Conservation (phyloP, 2,888 invertebrate species). For the Smittia aterrima region DNA sequence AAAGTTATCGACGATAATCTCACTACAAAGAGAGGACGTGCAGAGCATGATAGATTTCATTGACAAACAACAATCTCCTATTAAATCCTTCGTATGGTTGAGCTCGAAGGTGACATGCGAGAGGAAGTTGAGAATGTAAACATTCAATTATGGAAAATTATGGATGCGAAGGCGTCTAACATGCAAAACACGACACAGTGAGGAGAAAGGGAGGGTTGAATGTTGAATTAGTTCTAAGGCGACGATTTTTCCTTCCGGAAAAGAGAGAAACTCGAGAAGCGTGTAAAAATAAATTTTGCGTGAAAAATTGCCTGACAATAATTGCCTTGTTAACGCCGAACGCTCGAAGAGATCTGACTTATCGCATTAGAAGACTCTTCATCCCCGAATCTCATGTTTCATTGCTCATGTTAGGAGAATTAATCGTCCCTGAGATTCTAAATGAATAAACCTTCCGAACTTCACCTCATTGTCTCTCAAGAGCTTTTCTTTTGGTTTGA, state of each 20-base stretch:
- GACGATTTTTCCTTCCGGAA: background rate
- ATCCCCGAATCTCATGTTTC: too few relatives aligned
- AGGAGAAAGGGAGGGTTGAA: too few relatives aligned
- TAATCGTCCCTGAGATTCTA: too few relatives aligned
- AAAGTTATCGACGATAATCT: too few relatives aligned
- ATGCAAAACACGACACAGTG: background rate
- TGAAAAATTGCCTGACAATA: conserved; percentile 1
- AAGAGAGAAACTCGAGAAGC: background rate
- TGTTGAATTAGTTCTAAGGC: background rate
- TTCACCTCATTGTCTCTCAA: too few relatives aligned
- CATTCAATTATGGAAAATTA: conserved; percentile 18
- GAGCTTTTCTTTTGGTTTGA: too few relatives aligned
- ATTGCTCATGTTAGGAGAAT: too few relatives aligned
- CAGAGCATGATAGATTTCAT: too few relatives aligned
- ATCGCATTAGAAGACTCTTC: too few relatives aligned
- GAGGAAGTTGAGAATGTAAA: background rate
- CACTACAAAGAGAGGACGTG: too few relatives aligned
- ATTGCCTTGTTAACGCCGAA: background rate
- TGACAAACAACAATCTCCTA: background rate
- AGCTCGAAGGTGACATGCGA: background rate
- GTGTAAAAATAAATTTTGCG: background rate
- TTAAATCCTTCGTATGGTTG: background rate
- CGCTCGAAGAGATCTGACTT: background rate
- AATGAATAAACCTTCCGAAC: too few relatives aligned
- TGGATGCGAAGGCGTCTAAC: background rate